These are phyloP conservation scores for Aleiodes alternator DNA, from an alignment of 2,888 invertebrate genomes.

Conservation along the genomic window DNA sequence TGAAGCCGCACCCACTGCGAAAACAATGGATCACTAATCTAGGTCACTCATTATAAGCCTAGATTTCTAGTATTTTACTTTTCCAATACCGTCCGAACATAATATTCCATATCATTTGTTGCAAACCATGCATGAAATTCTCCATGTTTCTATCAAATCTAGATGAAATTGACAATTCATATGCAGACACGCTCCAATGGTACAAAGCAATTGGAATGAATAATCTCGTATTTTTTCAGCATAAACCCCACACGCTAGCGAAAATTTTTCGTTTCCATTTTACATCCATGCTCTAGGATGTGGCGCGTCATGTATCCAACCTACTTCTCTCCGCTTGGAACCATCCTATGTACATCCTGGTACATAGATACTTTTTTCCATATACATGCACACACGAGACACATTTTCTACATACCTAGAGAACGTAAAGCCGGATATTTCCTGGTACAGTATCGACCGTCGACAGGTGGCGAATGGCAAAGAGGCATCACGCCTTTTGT, in stretches of 20 bases:
- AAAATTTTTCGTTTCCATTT: constrained; percentile 38
- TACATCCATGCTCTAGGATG: not conserved
- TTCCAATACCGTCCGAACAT: not conserved
- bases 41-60: constrained; percentile 50
- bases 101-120: not conserved
- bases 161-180: too few species aligned
- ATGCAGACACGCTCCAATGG: too few species aligned
- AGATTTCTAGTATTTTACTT: constrained; percentile 41
- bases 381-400: constrained; percentile 21
- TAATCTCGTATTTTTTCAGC: constrained; percentile 23
- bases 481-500: constrained; percentile 47
- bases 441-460: constrained; percentile 47
- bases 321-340: constrained; percentile 33
- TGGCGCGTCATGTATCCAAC: constrained; percentile 34
- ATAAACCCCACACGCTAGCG: not conserved
- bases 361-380: constrained; percentile 11
- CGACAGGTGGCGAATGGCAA: constrained; percentile 50
- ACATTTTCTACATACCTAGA: constrained; percentile 33
- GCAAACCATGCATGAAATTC: not conserved
- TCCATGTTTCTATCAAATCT: too few species aligned
- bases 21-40: constrained; percentile 54
- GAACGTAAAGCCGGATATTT: constrained; percentile 38
- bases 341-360: constrained; percentile 9
- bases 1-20: constrained; percentile 31
- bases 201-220: not conserved